Conservation (phyloP, 2,888 invertebrate species). For the Diploptera punctata region DNA sequence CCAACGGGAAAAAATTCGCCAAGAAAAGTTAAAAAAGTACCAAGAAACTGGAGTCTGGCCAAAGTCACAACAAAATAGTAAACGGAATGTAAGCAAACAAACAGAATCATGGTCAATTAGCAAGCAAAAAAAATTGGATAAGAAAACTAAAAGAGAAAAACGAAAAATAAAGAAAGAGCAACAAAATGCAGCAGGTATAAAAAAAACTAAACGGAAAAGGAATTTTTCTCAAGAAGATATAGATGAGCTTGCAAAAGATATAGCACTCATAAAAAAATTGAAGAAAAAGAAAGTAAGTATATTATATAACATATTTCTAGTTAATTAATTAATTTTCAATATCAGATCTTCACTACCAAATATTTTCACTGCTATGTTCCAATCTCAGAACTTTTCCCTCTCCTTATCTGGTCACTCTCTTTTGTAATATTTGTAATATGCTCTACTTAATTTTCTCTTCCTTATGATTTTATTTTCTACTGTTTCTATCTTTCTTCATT, state of each 20-base stretch:
- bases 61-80: slow-evolving; percentile 61
- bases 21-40: slow-evolving; percentile 73
- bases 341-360: too few species aligned
- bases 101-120: slow-evolving; percentile 80
- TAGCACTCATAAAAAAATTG: slow-evolving; percentile 83
- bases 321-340: background rate
- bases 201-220: slow-evolving; percentile 57
- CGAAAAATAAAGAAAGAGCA: slow-evolving; percentile 63
- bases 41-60: slow-evolving; percentile 80
- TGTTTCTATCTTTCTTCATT: background rate
- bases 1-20: slow-evolving; percentile 74
- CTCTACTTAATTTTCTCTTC: too few species aligned
- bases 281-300: slow-evolving; percentile 75
- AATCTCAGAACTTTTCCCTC: too few species aligned
- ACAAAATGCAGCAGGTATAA: slow-evolving; percentile 52
- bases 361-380: too few species aligned
- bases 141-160: slow-evolving; percentile 66
- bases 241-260: slow-evolving; percentile 78
- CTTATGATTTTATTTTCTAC: background rate
- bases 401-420: too few species aligned
- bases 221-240: slow-evolving; percentile 74
- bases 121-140: slow-evolving; percentile 72
- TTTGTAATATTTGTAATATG: too few species aligned
- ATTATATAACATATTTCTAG: background rate
- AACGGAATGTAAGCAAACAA: slow-evolving; percentile 57